These are phyloP conservation scores for Ophiothrix spiculata DNA, from an alignment of 35 echinoderm and acorn worm species.

Conservation along the genomic window DNA sequence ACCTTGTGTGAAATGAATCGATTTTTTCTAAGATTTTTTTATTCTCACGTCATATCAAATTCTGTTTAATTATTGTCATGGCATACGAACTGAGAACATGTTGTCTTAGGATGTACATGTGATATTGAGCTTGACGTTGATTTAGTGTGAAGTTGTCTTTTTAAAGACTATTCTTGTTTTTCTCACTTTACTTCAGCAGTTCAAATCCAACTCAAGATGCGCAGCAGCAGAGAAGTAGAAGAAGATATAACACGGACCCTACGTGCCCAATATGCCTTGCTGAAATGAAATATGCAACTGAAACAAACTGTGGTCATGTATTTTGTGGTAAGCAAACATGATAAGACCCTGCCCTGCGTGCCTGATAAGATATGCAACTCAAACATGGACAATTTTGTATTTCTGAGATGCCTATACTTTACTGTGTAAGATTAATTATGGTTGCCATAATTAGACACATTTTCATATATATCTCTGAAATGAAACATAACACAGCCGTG, in stretches of 20 bases:
- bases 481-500: no score
- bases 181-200: not conserved
- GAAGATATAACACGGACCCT: conserved; percentile 52
- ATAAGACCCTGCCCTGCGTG: no score
- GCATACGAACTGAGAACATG: not conserved
- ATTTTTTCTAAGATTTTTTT: no score
- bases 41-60: no score
- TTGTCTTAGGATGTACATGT: conserved; percentile 46
- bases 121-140: conserved; percentile 50
- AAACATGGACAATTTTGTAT: no score
- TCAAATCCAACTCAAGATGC: not conserved
- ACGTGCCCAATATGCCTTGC: conserved; percentile 84
- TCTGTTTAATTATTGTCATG: no score
- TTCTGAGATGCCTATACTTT: no score
- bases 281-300: conserved; percentile 62
- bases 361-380: no score
- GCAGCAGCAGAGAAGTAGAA: not conserved
- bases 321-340: conserved; percentile 80
- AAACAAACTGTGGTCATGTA: conserved; percentile 98
- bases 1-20: no score
- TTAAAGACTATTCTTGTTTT: not conserved
- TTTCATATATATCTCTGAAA: no score
- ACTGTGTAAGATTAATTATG: no score
- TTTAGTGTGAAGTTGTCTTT: conserved; percentile 30
- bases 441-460: no score